phyloP scores from a whole-genome alignment of 2,888 invertebrate species.

The Eristalis pertinax region DNA sequence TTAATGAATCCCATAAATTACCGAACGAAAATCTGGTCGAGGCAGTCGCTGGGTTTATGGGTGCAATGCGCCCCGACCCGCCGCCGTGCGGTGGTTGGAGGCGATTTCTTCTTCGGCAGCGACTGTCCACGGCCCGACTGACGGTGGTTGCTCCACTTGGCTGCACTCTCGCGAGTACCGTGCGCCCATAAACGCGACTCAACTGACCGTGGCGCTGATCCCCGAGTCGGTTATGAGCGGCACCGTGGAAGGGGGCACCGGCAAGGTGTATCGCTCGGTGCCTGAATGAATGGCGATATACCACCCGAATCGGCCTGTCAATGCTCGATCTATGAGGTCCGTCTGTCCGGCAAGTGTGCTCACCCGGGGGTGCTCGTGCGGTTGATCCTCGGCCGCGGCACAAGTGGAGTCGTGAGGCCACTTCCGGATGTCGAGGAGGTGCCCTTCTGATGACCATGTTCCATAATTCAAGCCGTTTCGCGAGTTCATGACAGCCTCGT shows the following conservation, averaged over 20 bases:
- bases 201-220: conserved; percentile 57
- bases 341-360: conserved; percentile 34
- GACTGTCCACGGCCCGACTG: conserved; percentile 39
- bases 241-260: background rate
- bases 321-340: conserved; percentile 18
- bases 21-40: conserved; percentile 51
- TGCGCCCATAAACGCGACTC: conserved; percentile 48
- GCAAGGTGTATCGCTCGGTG: background rate
- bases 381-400: background rate
- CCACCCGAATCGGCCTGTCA: conserved; percentile 59
- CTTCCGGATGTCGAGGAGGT: conserved; percentile 50
- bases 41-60: conserved; percentile 51
- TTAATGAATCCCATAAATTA: conserved; percentile 72
- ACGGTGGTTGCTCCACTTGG: conserved; percentile 57
- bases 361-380: conserved; percentile 46
- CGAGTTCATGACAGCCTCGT: conserved; percentile 59
- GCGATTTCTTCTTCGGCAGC: conserved; percentile 30
- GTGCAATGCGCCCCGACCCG: conserved; percentile 16
- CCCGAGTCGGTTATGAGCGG: background rate
- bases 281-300: conserved; percentile 35
- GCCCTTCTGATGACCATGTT: conserved; percentile 31
- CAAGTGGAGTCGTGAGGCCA: background rate
- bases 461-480: conserved; percentile 48
- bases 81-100: conserved; percentile 7
- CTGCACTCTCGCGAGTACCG: conserved; percentile 45